Evolutionary conservation across 2,888 invertebrate genomes (phyloP), one percentile per base, ranked within the genome.

Genomic region (Dynastes grantii): DNA sequence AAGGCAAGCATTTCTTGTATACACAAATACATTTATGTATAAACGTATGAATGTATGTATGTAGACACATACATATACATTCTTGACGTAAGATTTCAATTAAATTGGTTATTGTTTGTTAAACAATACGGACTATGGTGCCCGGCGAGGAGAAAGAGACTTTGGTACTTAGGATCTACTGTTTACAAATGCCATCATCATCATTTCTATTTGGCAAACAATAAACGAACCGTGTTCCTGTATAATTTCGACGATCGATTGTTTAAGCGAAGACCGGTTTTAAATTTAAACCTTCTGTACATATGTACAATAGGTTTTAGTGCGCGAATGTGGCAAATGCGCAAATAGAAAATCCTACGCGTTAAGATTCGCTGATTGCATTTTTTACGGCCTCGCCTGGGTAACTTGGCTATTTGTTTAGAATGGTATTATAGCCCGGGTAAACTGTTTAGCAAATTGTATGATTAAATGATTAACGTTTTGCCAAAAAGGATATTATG

Each of bases 51-150:
- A 29, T 61, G 61, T 61, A 29, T 61, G 29, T 27, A 55, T 13
- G 29, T 29, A 61, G 5, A 61, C 27, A 63, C 29, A 22, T 55
- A 55, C 13, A 16, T 55, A 16, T 55, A 22, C 55, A 51, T 51
- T 29, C 29, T 68, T 75, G 73, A 75, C 73, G 73, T 61, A 75
- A 75, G 40, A 75, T 75, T 75, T 75, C 73, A 75, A 75, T 75
- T 75, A 61, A 75, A 75, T 75, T 61, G 45, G 73, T 75, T 61
- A 75, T 75, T 75, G 61, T 75, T 75, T 75, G 73, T 63, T 75
- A 75, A 75, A 75, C 73, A 75, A 75, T 75, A 68, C 68, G 29
- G 51, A n/a, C 51, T 13, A 51, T 51, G 22, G 68, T 45, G 45
- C 5, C 37, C 55, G 32, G 55, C 55, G 8, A 8, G 55, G 16